Conservation (phyloP, 2,113 vertebrate species). For the Nothocercus nigrocapillus region DNA sequence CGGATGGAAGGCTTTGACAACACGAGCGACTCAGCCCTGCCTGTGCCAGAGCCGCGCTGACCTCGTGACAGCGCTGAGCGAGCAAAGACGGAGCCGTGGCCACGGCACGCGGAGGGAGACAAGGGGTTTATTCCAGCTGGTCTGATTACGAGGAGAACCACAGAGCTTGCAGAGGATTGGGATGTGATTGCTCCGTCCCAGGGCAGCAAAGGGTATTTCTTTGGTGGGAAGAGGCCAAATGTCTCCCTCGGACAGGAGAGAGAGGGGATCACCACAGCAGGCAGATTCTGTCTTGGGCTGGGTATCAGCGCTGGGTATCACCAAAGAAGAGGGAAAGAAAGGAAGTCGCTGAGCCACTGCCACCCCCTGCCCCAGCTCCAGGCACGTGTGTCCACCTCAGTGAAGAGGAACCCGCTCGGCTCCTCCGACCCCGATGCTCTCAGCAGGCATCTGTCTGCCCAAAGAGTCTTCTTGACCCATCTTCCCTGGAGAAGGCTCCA, state of each 20-base stretch:
- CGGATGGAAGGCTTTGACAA: background rate
- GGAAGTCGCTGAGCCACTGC: background rate
- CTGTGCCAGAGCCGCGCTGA: background rate
- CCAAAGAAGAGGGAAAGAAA: background rate
- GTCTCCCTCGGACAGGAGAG: background rate
- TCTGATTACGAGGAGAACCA: background rate
- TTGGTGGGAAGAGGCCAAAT: background rate
- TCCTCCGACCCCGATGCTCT: too few relatives aligned
- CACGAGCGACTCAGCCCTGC: background rate
- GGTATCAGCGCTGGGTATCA: background rate
- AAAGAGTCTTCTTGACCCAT: too few relatives aligned
- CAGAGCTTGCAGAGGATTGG: background rate
- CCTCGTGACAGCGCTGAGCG: background rate
- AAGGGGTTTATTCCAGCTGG: background rate
- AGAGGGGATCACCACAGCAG: background rate
- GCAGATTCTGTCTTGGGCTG: too few relatives aligned
- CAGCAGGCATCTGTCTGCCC: too few relatives aligned
- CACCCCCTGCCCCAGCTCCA: background rate
- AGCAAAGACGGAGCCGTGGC: background rate
- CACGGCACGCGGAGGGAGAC: rapidly evolving
- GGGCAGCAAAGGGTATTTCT: background rate
- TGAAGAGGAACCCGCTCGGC: too few relatives aligned
- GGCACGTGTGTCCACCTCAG: too few relatives aligned
- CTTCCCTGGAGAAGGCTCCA: too few relatives aligned
- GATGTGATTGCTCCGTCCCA: rapidly evolving